phyloP scores from a whole-genome alignment of 2,113 vertebrate genomes.

The Alethe castanea region DNA sequence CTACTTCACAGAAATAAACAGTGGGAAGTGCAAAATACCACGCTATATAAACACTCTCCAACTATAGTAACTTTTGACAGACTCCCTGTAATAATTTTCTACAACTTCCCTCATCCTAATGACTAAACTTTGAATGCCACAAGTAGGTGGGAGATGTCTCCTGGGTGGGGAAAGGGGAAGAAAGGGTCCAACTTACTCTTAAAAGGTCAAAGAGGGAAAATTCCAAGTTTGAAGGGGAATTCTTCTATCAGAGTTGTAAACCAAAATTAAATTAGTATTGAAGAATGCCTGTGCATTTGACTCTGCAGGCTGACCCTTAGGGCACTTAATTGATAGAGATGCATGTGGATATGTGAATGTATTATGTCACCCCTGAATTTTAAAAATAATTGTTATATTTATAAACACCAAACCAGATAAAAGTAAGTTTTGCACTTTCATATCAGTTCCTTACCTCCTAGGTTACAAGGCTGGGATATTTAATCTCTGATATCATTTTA shows the following conservation, averaged over 20 bases:
- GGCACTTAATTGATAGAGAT: not conserved
- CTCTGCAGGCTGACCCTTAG: not conserved
- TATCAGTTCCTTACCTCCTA: not conserved
- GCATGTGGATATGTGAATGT: not conserved
- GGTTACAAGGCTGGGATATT: not conserved
- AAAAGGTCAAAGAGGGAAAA: not conserved
- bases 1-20: not conserved
- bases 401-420: not conserved
- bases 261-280: not conserved
- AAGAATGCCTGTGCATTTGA: not conserved
- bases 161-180: not conserved
- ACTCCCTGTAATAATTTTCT: not conserved
- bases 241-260: not conserved
- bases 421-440: not conserved
- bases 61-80: not conserved
- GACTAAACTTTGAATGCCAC: not conserved
- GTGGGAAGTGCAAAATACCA: not conserved
- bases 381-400: not conserved
- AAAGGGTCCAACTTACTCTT: not conserved
- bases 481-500: not conserved
- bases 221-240: not conserved
- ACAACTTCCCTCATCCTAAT: not conserved
- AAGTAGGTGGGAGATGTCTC: not conserved
- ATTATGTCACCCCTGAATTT: not conserved
- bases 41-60: not conserved